A percentile compares a stretch with the other conserved stretches of the same genome.
Evolutionary conservation across 2,797 vertebrate genomes (phyloP).

Genomic region (Pitangus sulphuratus): DNA sequence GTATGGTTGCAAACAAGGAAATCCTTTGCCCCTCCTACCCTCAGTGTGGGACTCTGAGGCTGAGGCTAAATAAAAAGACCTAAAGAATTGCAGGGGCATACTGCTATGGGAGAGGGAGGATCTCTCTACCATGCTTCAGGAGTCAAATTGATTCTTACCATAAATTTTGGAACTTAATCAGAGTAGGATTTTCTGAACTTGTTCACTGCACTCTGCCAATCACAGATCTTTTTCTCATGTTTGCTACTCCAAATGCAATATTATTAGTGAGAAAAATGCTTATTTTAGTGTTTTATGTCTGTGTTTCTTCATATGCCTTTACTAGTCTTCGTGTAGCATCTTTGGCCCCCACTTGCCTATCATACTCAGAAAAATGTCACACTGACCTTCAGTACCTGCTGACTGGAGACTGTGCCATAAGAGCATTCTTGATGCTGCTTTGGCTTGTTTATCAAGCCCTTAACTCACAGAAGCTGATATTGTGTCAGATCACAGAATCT

Average conservation of each 20-base stretch:
- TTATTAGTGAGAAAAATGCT: background rate
- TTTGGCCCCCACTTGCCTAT: background rate
- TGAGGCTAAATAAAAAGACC: background rate
- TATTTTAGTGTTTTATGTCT: background rate
- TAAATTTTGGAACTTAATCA: background rate
- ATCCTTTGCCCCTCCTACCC: background rate
- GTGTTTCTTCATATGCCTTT: background rate
- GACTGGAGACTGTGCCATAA: background rate
- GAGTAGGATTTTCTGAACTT: background rate
- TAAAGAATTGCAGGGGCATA: fast-evolving
- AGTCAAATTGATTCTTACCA: background rate
- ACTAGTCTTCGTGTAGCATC: background rate
- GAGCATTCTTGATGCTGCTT: background rate
- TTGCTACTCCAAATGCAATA: background rate
- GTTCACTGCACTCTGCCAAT: background rate
- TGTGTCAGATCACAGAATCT: background rate
- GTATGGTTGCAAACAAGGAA: background rate
- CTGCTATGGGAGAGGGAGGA: background rate
- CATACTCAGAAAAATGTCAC: background rate
- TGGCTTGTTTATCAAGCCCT: background rate
- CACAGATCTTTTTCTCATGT: background rate
- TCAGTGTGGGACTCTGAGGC: background rate
- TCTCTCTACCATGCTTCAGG: background rate
- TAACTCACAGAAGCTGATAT: background rate
- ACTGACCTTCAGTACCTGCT: background rate